Evolutionary conservation across 1,140 invertebrate genomes (phyloP).

Genomic region (Drosophila eugracilis): DNA sequence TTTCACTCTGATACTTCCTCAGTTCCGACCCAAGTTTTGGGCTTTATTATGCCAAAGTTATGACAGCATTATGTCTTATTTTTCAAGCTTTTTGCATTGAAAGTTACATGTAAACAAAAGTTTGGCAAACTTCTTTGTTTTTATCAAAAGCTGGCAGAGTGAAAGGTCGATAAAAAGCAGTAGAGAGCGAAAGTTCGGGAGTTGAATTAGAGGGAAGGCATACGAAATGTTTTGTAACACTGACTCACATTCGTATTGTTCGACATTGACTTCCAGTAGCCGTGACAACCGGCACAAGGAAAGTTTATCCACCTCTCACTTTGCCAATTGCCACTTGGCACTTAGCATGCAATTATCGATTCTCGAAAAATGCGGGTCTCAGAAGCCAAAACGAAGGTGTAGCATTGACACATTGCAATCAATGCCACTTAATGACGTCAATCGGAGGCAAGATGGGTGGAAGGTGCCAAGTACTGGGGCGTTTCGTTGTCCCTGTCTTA

Average conservation of each 20-base stretch:
- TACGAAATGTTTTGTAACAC: slow-evolving; percentile 35
- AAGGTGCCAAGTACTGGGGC: slow-evolving; percentile 14
- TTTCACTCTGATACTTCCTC: slow-evolving; percentile 57
- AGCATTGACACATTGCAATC: slow-evolving; percentile 49
- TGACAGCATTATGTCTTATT: slow-evolving; percentile 56
- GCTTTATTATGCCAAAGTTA: slow-evolving; percentile 62
- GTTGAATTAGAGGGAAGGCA: slow-evolving; percentile 8
- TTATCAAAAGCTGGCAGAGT: slow-evolving; percentile 41
- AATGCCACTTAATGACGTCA: slow-evolving; percentile 69
- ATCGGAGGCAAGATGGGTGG: slow-evolving; percentile 8
- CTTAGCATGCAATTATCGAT: slow-evolving; percentile 73
- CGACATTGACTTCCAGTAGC: slow-evolving; percentile 45
- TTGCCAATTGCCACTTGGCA: slow-evolving; percentile 41
- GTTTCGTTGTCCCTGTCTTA: slow-evolving; percentile 10
- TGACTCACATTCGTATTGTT: slow-evolving; percentile 46
- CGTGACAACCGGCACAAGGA: slow-evolving; percentile 40
- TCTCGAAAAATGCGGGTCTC: slow-evolving; percentile 53
- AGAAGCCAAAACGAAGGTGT: slow-evolving; percentile 7
- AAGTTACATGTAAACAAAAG: slow-evolving; percentile 31
- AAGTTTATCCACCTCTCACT: slow-evolving; percentile 27
- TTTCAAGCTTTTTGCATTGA: slow-evolving; percentile 25
- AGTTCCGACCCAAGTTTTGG: slow-evolving; percentile 32
- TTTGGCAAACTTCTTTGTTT: slow-evolving; percentile 37
- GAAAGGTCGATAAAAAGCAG: slow-evolving; percentile 51
- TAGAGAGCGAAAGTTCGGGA: slow-evolving; percentile 53